These are phyloP conservation scores for Trypoxylus dichotomus DNA, from an alignment of 1,140 invertebrate species.

Conservation along the genomic window DNA sequence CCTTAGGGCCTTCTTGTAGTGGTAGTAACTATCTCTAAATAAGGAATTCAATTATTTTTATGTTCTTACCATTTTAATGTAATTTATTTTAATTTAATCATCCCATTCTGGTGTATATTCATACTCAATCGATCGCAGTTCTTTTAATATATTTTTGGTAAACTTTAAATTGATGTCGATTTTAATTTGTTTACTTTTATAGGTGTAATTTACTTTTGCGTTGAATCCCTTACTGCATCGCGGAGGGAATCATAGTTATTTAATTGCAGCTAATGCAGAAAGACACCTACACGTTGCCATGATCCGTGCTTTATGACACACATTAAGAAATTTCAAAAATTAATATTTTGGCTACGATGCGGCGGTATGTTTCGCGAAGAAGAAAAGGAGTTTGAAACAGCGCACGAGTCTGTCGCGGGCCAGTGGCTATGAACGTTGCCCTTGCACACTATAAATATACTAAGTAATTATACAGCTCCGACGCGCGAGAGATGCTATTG, in stretches of 20 bases:
- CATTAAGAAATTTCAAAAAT: constrained; percentile 29
- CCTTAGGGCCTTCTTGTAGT: too few relatives aligned
- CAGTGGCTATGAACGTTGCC: constrained; percentile 35
- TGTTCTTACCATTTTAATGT: too few relatives aligned
- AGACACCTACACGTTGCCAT: background rate
- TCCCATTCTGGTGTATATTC: too few relatives aligned
- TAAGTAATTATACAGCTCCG: constrained; percentile 38
- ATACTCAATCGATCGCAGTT: too few relatives aligned
- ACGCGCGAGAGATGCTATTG: constrained; percentile 52
- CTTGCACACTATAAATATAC: constrained; percentile 41
- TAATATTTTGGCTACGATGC: constrained; percentile 3
- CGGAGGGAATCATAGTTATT: background rate
- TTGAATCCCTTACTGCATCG: too few relatives aligned
- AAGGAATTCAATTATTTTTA: too few relatives aligned
- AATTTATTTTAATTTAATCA: too few relatives aligned
- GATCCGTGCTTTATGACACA: constrained; percentile 12
- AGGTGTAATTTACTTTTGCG: too few relatives aligned
- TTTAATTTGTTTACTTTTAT: too few relatives aligned
- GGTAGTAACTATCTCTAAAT: too few relatives aligned
- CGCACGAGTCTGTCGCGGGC: constrained; percentile 17
- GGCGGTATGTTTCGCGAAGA: constrained; percentile 5
- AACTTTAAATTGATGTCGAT: too few relatives aligned
- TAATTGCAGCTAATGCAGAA: background rate
- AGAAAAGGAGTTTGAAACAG: constrained; percentile 4
- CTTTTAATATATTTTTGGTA: too few relatives aligned